A percentile compares a stretch with the other conserved stretches of the same genome.
phyloP scores from a whole-genome alignment of 2,797 vertebrate genomes.

The Rhynchonycteris naso region DNA sequence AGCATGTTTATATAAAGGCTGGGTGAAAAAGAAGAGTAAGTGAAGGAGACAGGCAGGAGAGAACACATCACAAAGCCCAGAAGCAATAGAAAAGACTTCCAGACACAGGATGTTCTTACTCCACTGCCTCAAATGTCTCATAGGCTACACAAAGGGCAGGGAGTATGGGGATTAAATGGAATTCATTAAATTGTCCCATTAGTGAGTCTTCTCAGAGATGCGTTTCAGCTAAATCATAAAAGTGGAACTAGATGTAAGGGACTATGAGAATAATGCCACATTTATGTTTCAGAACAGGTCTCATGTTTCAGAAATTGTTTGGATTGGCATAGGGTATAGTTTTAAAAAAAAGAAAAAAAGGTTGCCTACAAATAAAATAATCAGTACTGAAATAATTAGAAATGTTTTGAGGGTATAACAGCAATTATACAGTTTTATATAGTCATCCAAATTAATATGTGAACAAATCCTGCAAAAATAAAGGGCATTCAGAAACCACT shows the following conservation, averaged over 20 bases:
- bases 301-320: conserved; percentile 26
- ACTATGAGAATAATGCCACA: neutral
- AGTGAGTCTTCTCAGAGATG: conserved; percentile 24
- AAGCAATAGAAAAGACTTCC: neutral
- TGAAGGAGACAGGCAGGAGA: neutral
- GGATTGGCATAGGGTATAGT: neutral
- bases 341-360: neutral
- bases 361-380: neutral
- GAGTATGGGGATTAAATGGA: neutral
- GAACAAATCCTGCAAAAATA: neutral
- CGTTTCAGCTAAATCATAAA: neutral
- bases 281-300: neutral
- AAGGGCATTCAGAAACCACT: neutral
- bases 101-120: neutral
- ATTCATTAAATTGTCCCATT: neutral
- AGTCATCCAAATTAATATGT: conserved; percentile 23
- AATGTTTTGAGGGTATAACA: neutral
- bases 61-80: neutral
- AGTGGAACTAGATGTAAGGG: neutral
- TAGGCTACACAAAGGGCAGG: neutral
- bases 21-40: neutral
- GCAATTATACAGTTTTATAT: conserved; percentile 9
- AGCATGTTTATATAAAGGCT: neutral
- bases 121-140: too few relatives aligned
- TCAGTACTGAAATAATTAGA: neutral